phyloP scores from a whole-genome alignment of 2,113 vertebrate genomes.

The Lasiurus borealis region DNA sequence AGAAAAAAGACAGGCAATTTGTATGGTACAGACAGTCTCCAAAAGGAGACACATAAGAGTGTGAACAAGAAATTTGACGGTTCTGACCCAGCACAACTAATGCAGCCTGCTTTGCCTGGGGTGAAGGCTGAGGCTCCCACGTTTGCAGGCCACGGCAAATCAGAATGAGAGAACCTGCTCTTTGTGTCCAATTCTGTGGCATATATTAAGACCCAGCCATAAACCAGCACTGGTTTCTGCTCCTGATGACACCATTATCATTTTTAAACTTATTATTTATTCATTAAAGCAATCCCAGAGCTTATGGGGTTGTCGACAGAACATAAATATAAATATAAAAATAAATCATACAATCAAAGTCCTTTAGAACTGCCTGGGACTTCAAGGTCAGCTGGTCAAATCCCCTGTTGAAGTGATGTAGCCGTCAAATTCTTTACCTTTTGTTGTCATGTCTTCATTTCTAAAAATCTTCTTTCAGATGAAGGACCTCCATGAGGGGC shows the following conservation, averaged over 20 bases:
- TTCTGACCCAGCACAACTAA: not conserved
- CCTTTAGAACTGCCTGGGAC: conserved; percentile 16
- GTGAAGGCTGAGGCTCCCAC: not conserved
- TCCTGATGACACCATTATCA: conserved; percentile 68
- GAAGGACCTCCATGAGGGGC: not conserved
- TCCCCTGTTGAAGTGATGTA: conserved; percentile 1
- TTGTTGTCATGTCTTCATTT: not conserved
- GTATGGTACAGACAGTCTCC: not conserved
- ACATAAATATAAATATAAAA: conserved; percentile 73
- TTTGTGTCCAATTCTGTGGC: conserved; percentile 60
- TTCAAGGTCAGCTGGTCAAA: conserved; percentile 67
- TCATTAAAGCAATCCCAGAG: conserved; percentile 70
- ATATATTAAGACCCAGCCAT: conserved; percentile 60
- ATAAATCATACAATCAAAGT: conserved; percentile 63
- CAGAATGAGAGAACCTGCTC: not conserved
- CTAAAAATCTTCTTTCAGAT: conserved; percentile 47
- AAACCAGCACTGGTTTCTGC: conserved; percentile 46
- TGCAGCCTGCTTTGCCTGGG: not conserved
- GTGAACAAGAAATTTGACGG: not conserved
- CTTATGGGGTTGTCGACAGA: conserved; percentile 62
- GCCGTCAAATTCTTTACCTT: not conserved
- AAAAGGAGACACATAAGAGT: not conserved
- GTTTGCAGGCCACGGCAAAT: not conserved
- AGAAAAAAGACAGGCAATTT: not conserved
- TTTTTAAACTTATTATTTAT: conserved; percentile 77